A percentile compares a stretch with the other conserved stretches of the same genome.
These are phyloP conservation scores for Incurvaria masculella DNA, from an alignment of 2,888 invertebrate genomes.

Conservation along the genomic window DNA sequence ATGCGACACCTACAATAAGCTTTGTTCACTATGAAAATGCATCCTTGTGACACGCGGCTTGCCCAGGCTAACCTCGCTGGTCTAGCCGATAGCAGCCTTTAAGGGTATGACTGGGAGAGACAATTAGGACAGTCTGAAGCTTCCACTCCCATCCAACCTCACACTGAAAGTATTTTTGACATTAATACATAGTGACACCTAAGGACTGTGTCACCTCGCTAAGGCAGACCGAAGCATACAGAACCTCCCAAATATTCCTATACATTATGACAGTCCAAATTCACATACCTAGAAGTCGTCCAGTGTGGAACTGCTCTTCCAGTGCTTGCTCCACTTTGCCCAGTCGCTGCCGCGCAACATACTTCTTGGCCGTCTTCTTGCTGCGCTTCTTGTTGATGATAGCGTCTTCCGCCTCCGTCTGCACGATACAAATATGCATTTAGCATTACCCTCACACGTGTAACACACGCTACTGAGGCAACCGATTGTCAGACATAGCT, in stretches of 20 bases:
- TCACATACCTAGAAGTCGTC: constrained; percentile 84
- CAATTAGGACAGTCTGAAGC: too few relatives aligned
- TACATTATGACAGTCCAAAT: background rate
- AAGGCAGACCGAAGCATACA: too few relatives aligned
- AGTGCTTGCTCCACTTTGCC: constrained; percentile 92
- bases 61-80: too few relatives aligned
- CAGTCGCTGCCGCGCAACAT: constrained; percentile 85
- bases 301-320: constrained; percentile 96
- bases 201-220: background rate
- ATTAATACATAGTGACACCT: constrained; percentile 2
- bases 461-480: background rate
- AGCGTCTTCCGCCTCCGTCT: constrained; percentile 94
- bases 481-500: background rate
- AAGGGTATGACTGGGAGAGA: too few relatives aligned
- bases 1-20: too few relatives aligned
- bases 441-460: background rate
- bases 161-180: constrained; percentile 1
- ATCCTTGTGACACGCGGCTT: too few relatives aligned
- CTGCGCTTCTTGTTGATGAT: constrained; percentile 92
- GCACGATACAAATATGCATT: constrained; percentile 21
- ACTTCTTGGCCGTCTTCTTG: constrained; percentile 90
- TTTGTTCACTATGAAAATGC: too few relatives aligned
- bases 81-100: too few relatives aligned
- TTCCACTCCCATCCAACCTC: too few relatives aligned
- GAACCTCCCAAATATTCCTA: too few relatives aligned